Evolutionary conservation across 2,888 invertebrate genomes (phyloP).

Genomic region (Periphyllus acericola): DNA sequence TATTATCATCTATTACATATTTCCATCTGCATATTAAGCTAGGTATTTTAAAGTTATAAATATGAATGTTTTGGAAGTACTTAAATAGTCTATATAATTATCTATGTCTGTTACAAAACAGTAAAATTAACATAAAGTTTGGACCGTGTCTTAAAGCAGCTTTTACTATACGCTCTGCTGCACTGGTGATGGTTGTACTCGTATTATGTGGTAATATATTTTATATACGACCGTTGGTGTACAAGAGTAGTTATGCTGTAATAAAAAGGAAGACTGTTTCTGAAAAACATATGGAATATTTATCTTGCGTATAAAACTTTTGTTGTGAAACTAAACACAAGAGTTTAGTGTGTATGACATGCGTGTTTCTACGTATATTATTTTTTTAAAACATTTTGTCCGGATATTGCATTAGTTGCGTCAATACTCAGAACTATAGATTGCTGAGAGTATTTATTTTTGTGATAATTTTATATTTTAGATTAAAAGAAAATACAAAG

Average conservation of each 20-base stretch:
- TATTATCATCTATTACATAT: too few relatives aligned
- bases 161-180: background rate
- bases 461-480: constrained; percentile 15
- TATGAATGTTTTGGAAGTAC: too few relatives aligned
- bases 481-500: constrained; percentile 50
- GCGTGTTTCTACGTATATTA: background rate
- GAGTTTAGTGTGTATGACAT: background rate
- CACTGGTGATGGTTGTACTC: background rate
- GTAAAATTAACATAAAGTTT: background rate
- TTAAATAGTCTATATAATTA: too few relatives aligned
- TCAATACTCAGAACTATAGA: background rate
- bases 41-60: too few relatives aligned
- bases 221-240: background rate
- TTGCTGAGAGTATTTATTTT: background rate
- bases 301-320: background rate
- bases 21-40: too few relatives aligned
- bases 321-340: background rate
- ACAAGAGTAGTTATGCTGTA: background rate
- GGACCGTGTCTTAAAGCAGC: background rate
- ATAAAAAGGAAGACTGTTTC: background rate
- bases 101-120: too few relatives aligned
- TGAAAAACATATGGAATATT: background rate
- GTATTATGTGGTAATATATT: background rate
- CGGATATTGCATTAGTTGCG: background rate
- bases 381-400: background rate